Base-by-base conservation (phyloP, 2,888 invertebrate species). In the Hypomecis punctinalis region DNA sequence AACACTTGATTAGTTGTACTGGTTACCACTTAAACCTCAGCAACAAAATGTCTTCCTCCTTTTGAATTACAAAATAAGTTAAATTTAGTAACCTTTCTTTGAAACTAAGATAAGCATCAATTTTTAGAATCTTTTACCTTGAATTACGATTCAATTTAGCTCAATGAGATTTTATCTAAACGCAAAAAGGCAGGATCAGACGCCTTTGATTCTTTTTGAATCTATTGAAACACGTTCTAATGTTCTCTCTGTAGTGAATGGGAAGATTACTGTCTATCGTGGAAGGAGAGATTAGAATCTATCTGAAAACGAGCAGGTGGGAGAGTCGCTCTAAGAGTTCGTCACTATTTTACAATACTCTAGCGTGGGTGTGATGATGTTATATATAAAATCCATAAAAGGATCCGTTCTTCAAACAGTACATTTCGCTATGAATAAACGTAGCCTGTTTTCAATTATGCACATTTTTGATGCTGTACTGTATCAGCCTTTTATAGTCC, bases 151-250 rank as follows among this genome's bases (percentile, higher is more conserved):
- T 59, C 45, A 49, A 59, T 55, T 59, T 59, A 55, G 40, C 46
- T 56, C 60, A 55, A 59, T 43, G 13, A 63, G 60, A 64, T 65
- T 52, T 43, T 33, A 65, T 61, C 61, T 61, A 46, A 51, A 46
- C 13, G 45, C 13, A 1, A 49, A 35, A 61, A 47, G 49, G 56
- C 56, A 36, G 61, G 11, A 37, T 61, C 36, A 57, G 56, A 61
- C 35, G 60, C 57, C 61, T 65, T 65, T 65, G 57, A 65, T 57
- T 53, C 60, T 52, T 57, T 56, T 47, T 33, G 39, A 42, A n/a
- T 45, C 45, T 48, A 42, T 51, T 45, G 45, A 43, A 59, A 48
- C 35, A 40, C 56, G 56, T 47, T 48, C 42, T 55, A 58, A 47
- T 45, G 52, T 55, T n/a, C 48, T 48, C 10, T 51, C 37, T 13